Percentiles rank a stretch among this genome's conserved stretches.
These are phyloP conservation scores for Caenorhabditis doughertyi DNA, from an alignment of 2,888 invertebrate species.

Conservation along the genomic window DNA sequence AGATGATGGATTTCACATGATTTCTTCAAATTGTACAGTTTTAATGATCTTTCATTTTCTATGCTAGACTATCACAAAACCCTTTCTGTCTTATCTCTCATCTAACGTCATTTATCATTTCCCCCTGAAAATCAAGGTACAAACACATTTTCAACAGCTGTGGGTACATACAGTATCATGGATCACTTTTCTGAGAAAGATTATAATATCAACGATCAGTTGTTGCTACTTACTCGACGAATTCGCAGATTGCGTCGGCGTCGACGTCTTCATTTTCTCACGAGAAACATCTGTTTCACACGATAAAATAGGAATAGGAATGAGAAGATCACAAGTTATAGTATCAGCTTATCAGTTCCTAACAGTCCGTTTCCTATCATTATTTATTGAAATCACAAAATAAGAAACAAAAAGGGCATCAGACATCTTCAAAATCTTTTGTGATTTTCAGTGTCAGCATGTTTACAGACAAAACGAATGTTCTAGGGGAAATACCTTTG, in stretches of 20 bases:
- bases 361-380: neutral
- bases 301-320: neutral
- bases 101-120: no score
- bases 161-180: neutral
- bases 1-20: no score
- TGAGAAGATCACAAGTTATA: slow-evolving; percentile 13
- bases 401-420: slow-evolving; percentile 16
- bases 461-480: neutral
- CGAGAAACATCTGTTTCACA: slow-evolving; percentile 17
- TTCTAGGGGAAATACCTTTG: slow-evolving; percentile 12
- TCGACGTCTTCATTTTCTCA: slow-evolving; percentile 15
- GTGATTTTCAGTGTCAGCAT: neutral
- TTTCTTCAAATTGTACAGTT: no score
- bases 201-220: slow-evolving; percentile 10
- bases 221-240: slow-evolving; percentile 36
- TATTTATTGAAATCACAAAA: slow-evolving; percentile 29
- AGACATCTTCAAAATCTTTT: slow-evolving; percentile 16
- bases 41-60: no score
- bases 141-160: neutral
- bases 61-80: no score
- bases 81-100: no score
- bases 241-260: slow-evolving; percentile 19
- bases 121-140: neutral
- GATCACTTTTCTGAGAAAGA: neutral
- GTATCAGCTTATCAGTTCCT: slow-evolving; percentile 14